Percentiles rank a stretch among this genome's conserved stretches.
Evolutionary conservation across 2,888 invertebrate genomes (phyloP).

Genomic region (Quadroppia sp.): DNA sequence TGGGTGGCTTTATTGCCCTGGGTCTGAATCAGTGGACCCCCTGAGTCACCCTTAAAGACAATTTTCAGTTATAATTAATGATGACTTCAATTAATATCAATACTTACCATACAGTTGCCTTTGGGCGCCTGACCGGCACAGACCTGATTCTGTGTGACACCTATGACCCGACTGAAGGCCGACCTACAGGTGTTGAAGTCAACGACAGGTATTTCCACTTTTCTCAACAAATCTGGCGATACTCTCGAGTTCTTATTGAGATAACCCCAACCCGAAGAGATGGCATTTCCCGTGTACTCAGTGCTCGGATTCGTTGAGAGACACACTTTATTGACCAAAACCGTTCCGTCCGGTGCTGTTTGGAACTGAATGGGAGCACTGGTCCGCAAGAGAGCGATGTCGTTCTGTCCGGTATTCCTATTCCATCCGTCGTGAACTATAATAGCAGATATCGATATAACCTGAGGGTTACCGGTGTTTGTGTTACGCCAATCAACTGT

Average conservation of each 20-base stretch:
- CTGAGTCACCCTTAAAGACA: slow-evolving; percentile 37
- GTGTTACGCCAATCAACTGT: slow-evolving; percentile 32
- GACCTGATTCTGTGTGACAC: slow-evolving; percentile 36
- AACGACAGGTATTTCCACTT: slow-evolving; percentile 35
- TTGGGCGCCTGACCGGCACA: slow-evolving; percentile 41
- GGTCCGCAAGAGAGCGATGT: slow-evolving; percentile 36
- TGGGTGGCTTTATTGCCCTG: slow-evolving; percentile 29
- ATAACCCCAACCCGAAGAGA: slow-evolving; percentile 39
- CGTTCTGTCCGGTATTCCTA: slow-evolving; percentile 37
- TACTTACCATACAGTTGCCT: slow-evolving; percentile 41
- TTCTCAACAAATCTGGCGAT: slow-evolving; percentile 34
- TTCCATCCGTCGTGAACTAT: slow-evolving; percentile 40
- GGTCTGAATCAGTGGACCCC: slow-evolving; percentile 40
- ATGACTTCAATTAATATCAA: not conserved
- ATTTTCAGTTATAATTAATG: not conserved
- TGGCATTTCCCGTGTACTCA: slow-evolving; percentile 37
- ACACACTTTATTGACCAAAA: slow-evolving; percentile 38
- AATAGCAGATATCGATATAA: slow-evolving; percentile 11
- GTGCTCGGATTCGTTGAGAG: slow-evolving; percentile 4
- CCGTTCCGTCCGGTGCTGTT: not conserved
- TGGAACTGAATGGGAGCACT: slow-evolving; percentile 33
- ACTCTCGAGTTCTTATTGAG: slow-evolving; percentile 32
- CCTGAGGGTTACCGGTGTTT: not conserved
- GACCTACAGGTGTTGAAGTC: slow-evolving; percentile 34
- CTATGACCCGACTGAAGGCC: slow-evolving; percentile 38